Base-by-base conservation (phyloP, 2,888 invertebrate genomes). In the Drosophila siamana region DNA sequence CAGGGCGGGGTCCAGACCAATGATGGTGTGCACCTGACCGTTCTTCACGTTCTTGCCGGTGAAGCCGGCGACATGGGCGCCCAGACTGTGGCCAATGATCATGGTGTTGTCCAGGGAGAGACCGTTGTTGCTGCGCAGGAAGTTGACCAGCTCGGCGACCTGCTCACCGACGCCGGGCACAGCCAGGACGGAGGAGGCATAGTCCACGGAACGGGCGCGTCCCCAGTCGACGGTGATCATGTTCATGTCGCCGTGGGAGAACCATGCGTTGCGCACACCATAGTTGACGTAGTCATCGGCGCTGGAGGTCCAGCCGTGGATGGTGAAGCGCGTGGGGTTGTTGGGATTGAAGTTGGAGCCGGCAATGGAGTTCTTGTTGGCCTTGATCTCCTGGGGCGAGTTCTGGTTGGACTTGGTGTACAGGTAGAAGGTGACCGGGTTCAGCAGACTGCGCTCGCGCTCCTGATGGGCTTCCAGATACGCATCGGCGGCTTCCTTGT, bases 151-250 rank as follows among this genome's bases (percentile, higher is more conserved):
- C 0, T 11, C 46, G 16, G 91, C 92, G 0, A 91, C 78, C 63
- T 85, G 80, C 52, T 77, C 74, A 9, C 91, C 92, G 15, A 89
- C 88, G 0, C 69, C 73, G 28, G 81, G 74, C 2, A 91, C 88
- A 28, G 88, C 86, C 40, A 93, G 90, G 57, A 94, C 94, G 3
- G 94, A 93, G 11, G 93, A 86, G 47, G 93, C 91, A 73, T 94
- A 94, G 75, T 94, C 94, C 0, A 93, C 92, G 69, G 93, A 93
- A 13, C 85, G 79, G 0, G 94, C 94, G 67, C 94, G 94, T 2
- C 91, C 92, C 94, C 94, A 95, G 82, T 94, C 94, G 9, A 94
- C 93, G 2, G 94, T 93, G 56, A 95, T 93, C 64, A 95, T 93
- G 78, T 95, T 95, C 69, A 93, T 90, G 66, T 94, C 93, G 33